These are phyloP conservation scores for Mesopsocus fuscifrons DNA, from an alignment of 2,888 invertebrate species.

Conservation along the genomic window DNA sequence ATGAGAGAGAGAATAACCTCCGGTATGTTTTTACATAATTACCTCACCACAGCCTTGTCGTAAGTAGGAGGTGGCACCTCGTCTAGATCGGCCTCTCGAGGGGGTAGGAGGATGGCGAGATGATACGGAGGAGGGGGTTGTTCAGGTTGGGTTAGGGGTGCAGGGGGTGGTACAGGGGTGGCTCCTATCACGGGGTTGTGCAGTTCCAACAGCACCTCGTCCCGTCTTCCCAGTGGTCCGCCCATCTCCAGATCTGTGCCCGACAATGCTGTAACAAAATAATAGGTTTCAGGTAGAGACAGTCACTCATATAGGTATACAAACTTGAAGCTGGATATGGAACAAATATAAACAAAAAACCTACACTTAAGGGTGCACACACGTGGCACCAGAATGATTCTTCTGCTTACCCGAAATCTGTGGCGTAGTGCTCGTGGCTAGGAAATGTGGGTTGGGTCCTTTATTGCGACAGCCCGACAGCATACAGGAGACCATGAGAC, in stretches of 20 bases:
- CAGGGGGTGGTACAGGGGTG: constrained; percentile 24
- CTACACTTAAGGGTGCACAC: too few species aligned
- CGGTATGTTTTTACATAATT: too few species aligned
- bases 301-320: too few species aligned
- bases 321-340: too few species aligned
- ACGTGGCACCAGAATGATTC: too few species aligned
- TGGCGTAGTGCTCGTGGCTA: background rate
- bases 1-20: too few species aligned
- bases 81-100: constrained; percentile 24
- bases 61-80: constrained; percentile 55
- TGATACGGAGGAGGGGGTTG: constrained; percentile 63
- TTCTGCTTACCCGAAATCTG: background rate
- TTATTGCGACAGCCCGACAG: constrained; percentile 31
- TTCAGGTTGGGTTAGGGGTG: constrained; percentile 18
- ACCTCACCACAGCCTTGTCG: constrained; percentile 37
- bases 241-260: constrained; percentile 19
- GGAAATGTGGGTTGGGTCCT: background rate
- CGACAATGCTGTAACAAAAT: constrained; percentile 10
- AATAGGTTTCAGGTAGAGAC: too few species aligned
- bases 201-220: background rate
- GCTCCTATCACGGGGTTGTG: constrained; percentile 11
- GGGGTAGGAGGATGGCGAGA: constrained; percentile 57
- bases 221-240: background rate
- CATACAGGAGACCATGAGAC: constrained; percentile 41
- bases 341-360: too few species aligned